phyloP scores from a whole-genome alignment of 2,797 vertebrate species.

The Rhyacichthys aspro region DNA sequence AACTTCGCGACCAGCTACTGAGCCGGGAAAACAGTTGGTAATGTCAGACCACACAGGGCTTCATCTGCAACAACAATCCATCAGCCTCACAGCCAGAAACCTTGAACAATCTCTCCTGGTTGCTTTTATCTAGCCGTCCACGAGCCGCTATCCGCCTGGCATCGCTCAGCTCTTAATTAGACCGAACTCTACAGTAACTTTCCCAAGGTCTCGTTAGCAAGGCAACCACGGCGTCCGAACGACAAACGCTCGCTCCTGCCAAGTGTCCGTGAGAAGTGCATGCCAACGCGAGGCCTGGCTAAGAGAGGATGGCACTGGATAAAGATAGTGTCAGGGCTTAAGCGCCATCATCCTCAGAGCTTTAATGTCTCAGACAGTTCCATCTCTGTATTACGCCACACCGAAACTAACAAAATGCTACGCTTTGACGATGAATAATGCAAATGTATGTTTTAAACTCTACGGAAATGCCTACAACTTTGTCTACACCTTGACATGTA shows the following conservation, averaged over 20 bases:
- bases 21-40: background rate
- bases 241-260: conserved; percentile 21
- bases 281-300: conserved; percentile 15
- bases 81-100: conserved; percentile 8
- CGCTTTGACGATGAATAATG: too few species aligned
- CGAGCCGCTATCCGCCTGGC: conserved; percentile 37
- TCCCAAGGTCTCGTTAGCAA: conserved; percentile 47
- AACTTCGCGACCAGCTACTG: conserved; percentile 6
- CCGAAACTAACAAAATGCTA: background rate
- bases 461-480: too few species aligned
- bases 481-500: too few species aligned
- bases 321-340: conserved; percentile 27
- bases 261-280: conserved; percentile 8
- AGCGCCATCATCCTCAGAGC: conserved; percentile 17
- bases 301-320: conserved; percentile 19
- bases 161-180: conserved; percentile 38
- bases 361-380: conserved; percentile 28
- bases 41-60: background rate
- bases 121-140: conserved; percentile 26
- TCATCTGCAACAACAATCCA: conserved; percentile 6
- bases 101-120: conserved; percentile 15
- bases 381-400: too few species aligned
- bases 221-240: conserved; percentile 1
- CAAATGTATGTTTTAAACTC: too few species aligned
- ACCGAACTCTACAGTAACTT: conserved; percentile 28